Base-by-base conservation (phyloP, 2,888 invertebrate genomes). In the Acanthoscelides obtectus region DNA sequence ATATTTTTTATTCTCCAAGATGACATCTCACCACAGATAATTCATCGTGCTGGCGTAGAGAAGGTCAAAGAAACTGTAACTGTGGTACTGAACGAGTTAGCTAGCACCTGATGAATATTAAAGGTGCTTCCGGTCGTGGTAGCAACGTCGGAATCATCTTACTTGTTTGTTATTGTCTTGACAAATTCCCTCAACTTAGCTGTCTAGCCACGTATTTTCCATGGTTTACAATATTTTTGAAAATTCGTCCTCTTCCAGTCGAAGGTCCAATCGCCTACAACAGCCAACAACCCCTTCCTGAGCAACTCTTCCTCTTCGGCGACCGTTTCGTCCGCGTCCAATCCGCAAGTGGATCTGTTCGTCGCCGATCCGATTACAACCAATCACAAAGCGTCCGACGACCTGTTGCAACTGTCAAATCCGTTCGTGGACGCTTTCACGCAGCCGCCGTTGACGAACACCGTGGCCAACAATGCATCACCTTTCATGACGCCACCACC, bases 391-490 rank as follows among this genome's bases (percentile, higher is more conserved):
- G 94, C 96, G 22, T 95, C 95, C 19, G 97, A 97, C 81, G 96
- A 97, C 86, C 87, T 97, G 77, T 88, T 97, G 71, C 93, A 95
- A 81, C 88, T 97, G 76, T 94, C 94, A 67, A 97, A 97, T 88
- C 97, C 97, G 12, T 98, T 97, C 84, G 93, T 95, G 64, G 94
- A 95, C 81, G 93, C 81, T n/a, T 82, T 83, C 75, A 70, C 76
- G 6, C 75, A 76, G 20, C 79, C 72, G 21, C 70, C 66, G 20
- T 66, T 73, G 22, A 70, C 70, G 0, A 45, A 45, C 45, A 17
- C 45, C 45, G 69, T 72, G 1, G 69, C 72, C 0, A 65, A 65
- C 69, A 69, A 66, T 66, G 69, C 63, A 19, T 72, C 73, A 67
- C 73, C 68, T 22, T 76, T 76, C 65, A 67, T 73, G 19, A 71